Conservation (phyloP, 2,888 invertebrate species). For the Crocallis elinguaria region DNA sequence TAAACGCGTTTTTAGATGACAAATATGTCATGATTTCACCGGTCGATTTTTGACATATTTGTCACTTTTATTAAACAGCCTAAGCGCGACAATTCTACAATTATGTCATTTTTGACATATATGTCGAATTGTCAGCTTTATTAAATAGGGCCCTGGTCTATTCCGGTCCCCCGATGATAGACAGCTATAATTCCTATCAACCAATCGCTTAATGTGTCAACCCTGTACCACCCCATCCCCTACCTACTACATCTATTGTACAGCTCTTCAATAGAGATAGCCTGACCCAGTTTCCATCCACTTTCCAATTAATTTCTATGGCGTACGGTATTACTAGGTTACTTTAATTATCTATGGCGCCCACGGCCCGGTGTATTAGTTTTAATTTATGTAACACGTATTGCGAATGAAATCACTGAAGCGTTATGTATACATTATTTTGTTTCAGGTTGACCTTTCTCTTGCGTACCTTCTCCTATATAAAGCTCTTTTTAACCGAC, state of each 20-base stretch:
- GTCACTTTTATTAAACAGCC: no score
- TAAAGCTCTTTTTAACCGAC: no score
- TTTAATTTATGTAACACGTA: background rate
- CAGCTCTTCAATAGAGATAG: conserved; percentile 1
- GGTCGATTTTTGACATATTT: no score
- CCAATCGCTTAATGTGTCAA: background rate
- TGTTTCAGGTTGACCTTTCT: no score
- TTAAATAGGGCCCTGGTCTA: no score
- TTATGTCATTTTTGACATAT: no score
- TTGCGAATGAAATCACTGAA: background rate
- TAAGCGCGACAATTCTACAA: no score
- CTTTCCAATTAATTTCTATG: conserved; percentile 32
- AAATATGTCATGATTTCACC: no score
- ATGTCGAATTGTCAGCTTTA: no score
- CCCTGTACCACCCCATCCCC: background rate
- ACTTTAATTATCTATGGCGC: conserved; percentile 22
- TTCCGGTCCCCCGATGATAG: no score
- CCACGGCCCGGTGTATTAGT: conserved; percentile 2
- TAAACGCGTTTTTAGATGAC: no score
- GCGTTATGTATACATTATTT: background rate
- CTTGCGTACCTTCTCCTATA: no score
- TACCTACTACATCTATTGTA: background rate
- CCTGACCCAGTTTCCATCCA: conserved; percentile 23
- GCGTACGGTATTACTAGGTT: conserved; percentile 24
- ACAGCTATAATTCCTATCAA: background rate